Percentiles rank a stretch among this genome's conserved stretches.
These are phyloP conservation scores for Lasius platythorax DNA, from an alignment of 2,888 invertebrate species.

Conservation along the genomic window DNA sequence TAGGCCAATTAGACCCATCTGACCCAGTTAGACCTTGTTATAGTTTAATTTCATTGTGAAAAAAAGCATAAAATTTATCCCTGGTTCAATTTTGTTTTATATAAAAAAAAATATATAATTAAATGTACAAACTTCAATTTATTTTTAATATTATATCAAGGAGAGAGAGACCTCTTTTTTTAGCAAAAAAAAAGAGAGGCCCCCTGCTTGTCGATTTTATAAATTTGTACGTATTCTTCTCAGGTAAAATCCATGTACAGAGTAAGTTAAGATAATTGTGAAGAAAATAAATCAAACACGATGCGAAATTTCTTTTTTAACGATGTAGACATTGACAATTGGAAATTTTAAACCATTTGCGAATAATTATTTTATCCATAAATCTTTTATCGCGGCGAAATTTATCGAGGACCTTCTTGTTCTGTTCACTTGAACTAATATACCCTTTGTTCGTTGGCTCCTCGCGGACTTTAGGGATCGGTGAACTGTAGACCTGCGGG, in stretches of 20 bases:
- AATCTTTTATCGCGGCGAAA: background rate
- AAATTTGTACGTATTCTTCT: background rate
- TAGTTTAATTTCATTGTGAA: background rate
- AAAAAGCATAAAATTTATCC: background rate
- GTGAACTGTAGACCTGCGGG: conserved; percentile 57
- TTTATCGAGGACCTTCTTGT: background rate
- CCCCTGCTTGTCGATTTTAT: background rate
- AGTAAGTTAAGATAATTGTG: background rate
- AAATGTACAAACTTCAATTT: background rate
- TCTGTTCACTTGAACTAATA: background rate
- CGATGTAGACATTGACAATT: background rate
- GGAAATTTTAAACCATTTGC: background rate
- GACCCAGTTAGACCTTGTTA: background rate
- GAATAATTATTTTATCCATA: background rate
- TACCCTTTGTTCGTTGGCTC: conserved; percentile 37
- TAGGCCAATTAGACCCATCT: background rate
- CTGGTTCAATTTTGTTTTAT: background rate
- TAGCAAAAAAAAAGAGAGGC: background rate
- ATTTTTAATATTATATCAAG: background rate
- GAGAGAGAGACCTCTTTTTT: background rate
- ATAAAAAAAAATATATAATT: background rate
- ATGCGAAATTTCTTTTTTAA: background rate
- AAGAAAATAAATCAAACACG: background rate
- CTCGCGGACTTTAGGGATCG: conserved; percentile 64
- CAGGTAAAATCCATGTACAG: too few species aligned